Evolutionary conservation across 2,888 invertebrate genomes (phyloP), one percentile per base, ranked within the genome.

Genomic region (Drosophila sordidula): DNA sequence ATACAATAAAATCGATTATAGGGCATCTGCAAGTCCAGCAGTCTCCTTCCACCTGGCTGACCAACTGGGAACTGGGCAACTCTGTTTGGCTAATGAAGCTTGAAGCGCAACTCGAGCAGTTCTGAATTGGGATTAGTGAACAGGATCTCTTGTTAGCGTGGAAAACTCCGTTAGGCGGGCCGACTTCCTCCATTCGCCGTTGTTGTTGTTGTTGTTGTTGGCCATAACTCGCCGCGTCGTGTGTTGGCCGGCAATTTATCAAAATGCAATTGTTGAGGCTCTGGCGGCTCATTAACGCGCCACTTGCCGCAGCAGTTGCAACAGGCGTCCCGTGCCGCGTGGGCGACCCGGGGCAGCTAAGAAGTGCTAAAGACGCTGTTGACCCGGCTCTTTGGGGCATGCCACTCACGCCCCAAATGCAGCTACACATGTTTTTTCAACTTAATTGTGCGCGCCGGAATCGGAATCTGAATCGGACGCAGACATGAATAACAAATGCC

Each of bases 51-150:
- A 55, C 42, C 70, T 64, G 18, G 42, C 22, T 22, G 26, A 16
- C 9, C 34, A 38, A 47, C 52, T 42, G 42, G 22, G 45, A 46
- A 58, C 65, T 67, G 63, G 51, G 57, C 72, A 69, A 61, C 34
- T 11, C 63, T 69, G 52, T 56, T 56, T 67, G 75, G 86, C 88
- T 83, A 87, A 87, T 87, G 82, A 83, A 85, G 82, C 82, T 73
- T 66, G 76, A 76, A 78, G 61, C 64, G 63, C 58, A 63, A 63
- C 58, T 61, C 69, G 75, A 71, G 55, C 74, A 61, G 16, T 49
- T 61, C 61, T 61, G 69, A 54, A 71, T 68, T 54, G 59, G 55
- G 59, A 77, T 77, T 65, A 55, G 69, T 51, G 56, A 71, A 67
- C 81, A 87, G 82, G 82, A 82, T 87, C 87, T 34, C 34, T 78